Base-by-base conservation (phyloP, 2,113 vertebrate species). In the Cynoglossus semilaevis region DNA sequence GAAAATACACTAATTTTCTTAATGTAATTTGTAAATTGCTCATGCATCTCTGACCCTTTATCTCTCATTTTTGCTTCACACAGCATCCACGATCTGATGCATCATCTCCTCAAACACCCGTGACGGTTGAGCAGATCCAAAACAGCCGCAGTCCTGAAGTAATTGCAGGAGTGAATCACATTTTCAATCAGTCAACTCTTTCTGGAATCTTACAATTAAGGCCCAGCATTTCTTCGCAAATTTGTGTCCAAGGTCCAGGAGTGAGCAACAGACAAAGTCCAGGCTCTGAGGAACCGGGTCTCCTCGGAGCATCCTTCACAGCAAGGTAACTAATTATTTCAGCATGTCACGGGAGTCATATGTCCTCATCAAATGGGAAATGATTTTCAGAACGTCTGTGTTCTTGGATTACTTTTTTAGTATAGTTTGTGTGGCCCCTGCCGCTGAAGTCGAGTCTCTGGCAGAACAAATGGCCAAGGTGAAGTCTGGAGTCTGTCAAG, bases 331-430 rank as follows among this genome's bases (percentile, higher is more conserved):
- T 88, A 90, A 91, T 88, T 88, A 89, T 77, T 91, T 88, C 88
- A 90, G 70, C 72, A 87, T 89, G 89, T 76, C 72, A 58, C 36
- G 14, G 76, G 76, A 70, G 67, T 90, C 78, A 67, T 72, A 81
- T 89, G 88, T 90, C 89, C 74, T 92, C 87, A 89, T 89, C 80
- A 84, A 82, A 86, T 75, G 77, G 80, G 79, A 88, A 89, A 89
- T 86, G 59, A 81, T 87, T 90, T 90, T 83, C 45, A 64, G 72
- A 73, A 79, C 35, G 58, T 75, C 76, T 85, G 73, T 42, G 55
- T 72, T 84, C 83, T 90, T 76, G 57, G 53, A 75, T 87, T 85
- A 85, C 68, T 69, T 73, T 76, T 73, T 76, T 57, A 52, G 58
- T 58, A 65, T 63, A 73, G 73, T 79, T 88, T 79, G 22, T 29